Base-by-base conservation (phyloP, 2,888 invertebrate species). In the Epinotia nisella region DNA sequence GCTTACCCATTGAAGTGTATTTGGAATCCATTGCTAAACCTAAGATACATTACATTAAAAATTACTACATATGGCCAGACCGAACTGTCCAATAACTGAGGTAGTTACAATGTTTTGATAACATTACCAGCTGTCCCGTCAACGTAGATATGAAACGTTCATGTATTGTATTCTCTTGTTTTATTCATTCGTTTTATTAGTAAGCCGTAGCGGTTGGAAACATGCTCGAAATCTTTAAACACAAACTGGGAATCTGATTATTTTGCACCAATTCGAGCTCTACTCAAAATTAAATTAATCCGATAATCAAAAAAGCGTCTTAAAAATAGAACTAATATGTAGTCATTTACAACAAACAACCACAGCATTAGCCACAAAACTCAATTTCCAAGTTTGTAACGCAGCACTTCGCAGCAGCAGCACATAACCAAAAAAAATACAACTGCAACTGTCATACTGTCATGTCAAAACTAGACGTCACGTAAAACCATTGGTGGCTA, bases 21-120 rank as follows among this genome's bases (percentile, higher is more conserved):
- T 92, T 93, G 4, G 93, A 93, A 87, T 93, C 93, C 93, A 93
- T 93, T 55, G 39, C 61, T 9, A 62, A 67, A 29, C n/a, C 55
- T 60, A 67, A 56, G 67, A 67, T 51, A 76, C 70, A 68, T 70
- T 73, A 35, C 19, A 55, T 35, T 45, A 61, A 15, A 45, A 24
- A 45, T n/a, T 49, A 49, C n/a, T 49, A 49, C 7, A n/a, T n/a
- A 61, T 21, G 15, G 0, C 7, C 15, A 21, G 19, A 41, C 9
- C 11, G 3, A 15, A 41, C 41, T 19, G 15, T 45, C 41, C 15
- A 49, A 49, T 49, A 49, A 60, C 21, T 45, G 15, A 60, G 13
- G 41, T 4, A 41, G 41, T 19, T 19, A 53, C 17, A 21, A n/a
- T 65, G 19, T 39, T 53, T 19, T 35, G 19, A 65, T 53, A 56